A percentile compares a stretch with the other conserved stretches of the same genome.
Conservation (phyloP, 1,140 invertebrate species). For the Zaprionus gabonicus region DNA sequence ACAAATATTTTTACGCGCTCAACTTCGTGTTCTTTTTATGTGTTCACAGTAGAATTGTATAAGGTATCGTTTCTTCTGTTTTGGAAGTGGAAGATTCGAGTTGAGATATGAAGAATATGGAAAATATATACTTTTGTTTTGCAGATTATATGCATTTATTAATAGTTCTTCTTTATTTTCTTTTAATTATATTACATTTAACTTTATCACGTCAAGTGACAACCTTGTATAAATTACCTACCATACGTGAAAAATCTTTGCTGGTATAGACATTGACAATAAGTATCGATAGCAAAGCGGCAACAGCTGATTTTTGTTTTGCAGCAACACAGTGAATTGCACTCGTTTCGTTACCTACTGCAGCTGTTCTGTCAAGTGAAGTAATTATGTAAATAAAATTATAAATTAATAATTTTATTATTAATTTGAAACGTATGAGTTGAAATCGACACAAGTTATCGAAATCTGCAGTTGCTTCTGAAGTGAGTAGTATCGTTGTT, state of each 20-base stretch:
- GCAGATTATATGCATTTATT: no score
- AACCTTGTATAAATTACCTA: background rate
- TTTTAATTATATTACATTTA: background rate
- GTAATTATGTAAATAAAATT: no score
- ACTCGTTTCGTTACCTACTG: no score
- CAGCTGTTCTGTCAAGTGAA: no score
- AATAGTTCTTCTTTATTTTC: no score
- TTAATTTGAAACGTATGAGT: no score
- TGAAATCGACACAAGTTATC: background rate
- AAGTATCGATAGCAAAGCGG: no score
- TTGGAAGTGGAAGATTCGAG: background rate
- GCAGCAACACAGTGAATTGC: no score
- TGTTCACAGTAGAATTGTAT: background rate
- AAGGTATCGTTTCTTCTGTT: background rate
- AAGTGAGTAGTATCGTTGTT: background rate
- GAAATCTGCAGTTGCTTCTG: background rate
- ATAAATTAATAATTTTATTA: no score
- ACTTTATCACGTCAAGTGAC: background rate
- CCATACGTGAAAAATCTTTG: no score
- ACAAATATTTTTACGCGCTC: constrained; percentile 12
- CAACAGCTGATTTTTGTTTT: no score
- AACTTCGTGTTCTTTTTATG: background rate
- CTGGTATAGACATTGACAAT: no score
- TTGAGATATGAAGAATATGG: background rate
- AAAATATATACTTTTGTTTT: background rate